Percentiles rank a stretch among this genome's conserved stretches.
These are phyloP conservation scores for Manis javanica DNA, from an alignment of 2,797 vertebrate genomes.

Conservation along the genomic window DNA sequence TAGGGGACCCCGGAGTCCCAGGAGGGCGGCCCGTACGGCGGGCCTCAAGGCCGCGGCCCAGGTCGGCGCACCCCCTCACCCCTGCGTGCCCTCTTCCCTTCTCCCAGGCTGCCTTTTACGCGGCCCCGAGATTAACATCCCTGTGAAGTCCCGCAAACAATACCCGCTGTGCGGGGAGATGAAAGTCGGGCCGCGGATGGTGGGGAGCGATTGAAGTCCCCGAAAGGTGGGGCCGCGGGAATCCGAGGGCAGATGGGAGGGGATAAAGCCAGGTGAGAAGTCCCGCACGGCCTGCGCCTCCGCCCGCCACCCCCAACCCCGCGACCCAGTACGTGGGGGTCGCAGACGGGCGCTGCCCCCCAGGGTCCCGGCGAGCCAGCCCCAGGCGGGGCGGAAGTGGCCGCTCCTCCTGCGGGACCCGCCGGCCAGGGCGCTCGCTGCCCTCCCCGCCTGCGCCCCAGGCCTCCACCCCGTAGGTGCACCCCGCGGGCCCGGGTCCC, in stretches of 20 bases:
- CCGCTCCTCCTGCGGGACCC: not conserved
- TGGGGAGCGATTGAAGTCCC: slow-evolving; percentile 63
- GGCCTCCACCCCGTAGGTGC: not conserved
- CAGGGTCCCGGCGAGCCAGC: not conserved
- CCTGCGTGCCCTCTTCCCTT: slow-evolving; percentile 49
- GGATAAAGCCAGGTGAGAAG: slow-evolving; percentile 35
- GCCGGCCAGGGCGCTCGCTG: rapidly evolving
- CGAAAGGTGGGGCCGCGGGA: slow-evolving; percentile 54
- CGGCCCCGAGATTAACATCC: slow-evolving; percentile 76
- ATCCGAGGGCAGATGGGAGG: not conserved
- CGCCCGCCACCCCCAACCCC: not conserved
- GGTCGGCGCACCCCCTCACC: slow-evolving; percentile 61
- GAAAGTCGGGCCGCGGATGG: slow-evolving; percentile 54
- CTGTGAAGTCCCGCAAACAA: slow-evolving; percentile 81
- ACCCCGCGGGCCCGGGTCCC: not conserved
- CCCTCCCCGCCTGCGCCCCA: not conserved
- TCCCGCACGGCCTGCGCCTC: not conserved
- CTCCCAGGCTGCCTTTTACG: not conserved
- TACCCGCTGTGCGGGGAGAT: slow-evolving; percentile 64
- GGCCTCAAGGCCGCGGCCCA: not conserved
- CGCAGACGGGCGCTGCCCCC: rapidly evolving
- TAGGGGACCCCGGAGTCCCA: not conserved
- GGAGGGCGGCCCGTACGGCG: not conserved
- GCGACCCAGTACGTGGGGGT: not conserved
- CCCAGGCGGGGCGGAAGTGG: not conserved